These are phyloP conservation scores for Dinomys branickii DNA, from an alignment of 2,113 vertebrate genomes.

Conservation along the genomic window DNA sequence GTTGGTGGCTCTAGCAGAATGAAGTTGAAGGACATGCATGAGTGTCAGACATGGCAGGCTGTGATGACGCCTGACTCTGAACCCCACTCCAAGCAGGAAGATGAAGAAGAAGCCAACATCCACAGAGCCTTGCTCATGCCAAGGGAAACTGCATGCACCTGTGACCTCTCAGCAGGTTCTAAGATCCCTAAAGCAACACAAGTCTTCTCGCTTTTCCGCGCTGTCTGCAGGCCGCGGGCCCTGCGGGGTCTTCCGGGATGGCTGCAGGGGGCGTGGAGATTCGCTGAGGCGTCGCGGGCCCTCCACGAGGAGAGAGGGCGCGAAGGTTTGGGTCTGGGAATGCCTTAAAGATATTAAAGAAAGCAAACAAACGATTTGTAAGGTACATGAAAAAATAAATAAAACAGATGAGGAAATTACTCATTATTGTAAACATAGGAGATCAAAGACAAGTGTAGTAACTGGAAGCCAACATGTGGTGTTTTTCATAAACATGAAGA, in stretches of 20 bases:
- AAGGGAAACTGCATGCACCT: too few species aligned
- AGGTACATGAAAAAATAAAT: slow-evolving; percentile 83
- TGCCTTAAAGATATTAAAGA: slow-evolving; percentile 76
- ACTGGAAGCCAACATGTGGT: slow-evolving; percentile 84
- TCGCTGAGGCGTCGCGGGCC: neutral
- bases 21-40: neutral
- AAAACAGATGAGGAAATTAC: slow-evolving; percentile 82
- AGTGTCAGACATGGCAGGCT: neutral
- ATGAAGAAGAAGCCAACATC: neutral
- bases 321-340: slow-evolving; percentile 13
- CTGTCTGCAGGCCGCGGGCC: neutral
- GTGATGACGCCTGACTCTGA: neutral
- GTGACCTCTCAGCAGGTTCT: neutral
- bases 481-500: slow-evolving; percentile 87
- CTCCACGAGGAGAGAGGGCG: neutral
- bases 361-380: slow-evolving; percentile 78
- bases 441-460: slow-evolving; percentile 78
- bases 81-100: neutral
- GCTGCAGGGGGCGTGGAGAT: neutral
- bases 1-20: neutral
- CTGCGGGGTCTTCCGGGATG: neutral
- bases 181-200: neutral
- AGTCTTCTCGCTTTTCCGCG: neutral
- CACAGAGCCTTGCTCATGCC: neutral
- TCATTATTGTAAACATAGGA: slow-evolving; percentile 82